Base-by-base conservation (phyloP, 2,113 vertebrate genomes). In the Myotis yumanensis region DNA sequence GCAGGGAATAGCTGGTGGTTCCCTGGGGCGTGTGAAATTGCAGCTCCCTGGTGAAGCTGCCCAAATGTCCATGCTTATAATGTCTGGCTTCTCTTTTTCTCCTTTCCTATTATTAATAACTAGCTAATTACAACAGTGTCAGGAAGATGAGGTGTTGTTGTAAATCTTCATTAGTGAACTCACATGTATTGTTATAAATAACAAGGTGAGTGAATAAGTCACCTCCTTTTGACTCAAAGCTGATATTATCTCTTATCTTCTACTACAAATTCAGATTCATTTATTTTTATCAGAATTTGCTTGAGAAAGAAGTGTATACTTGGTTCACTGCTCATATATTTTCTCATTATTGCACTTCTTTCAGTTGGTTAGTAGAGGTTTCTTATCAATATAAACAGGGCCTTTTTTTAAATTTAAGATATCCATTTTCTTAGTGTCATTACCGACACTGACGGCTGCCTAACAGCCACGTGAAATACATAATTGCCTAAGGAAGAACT, bases 401-500 rank as follows among this genome's bases (percentile, higher is more conserved):
- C 71, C 64, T 86, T 89, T 95, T 93, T 93, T 80, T 62, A 69
- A 48, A 40, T 94, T 86, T 59, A 85, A 95, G 81, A 88, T 96
- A 96, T 95, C 69, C 94, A 97, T 97, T 97, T 96, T 89, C 96
- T 95, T 80, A 95, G 93, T 95, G 93, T 95, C 93, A 73, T 95
- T 95, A 80, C 82, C 88, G 95, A 96, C 91, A 92, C 79, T 94
- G 93, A 93, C 97, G 91, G 97, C 90, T 97, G 92, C 95, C 97
- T 95, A 91, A 96, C 93, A 94, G 92, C 86, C 87, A 76, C 89
- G 92, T 95, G 95, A 92, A 97, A 97, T 90, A 96, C 84, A 81
- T 95, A 97, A 97, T 86, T 96, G 96, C 95, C 95, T 96, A 91
- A 83, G 93, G 97, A 97, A 95, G 97, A 96, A 88, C 71, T 86